Base-by-base conservation (phyloP, 1,140 invertebrate species). In the Pygmarrhopalites habei region DNA sequence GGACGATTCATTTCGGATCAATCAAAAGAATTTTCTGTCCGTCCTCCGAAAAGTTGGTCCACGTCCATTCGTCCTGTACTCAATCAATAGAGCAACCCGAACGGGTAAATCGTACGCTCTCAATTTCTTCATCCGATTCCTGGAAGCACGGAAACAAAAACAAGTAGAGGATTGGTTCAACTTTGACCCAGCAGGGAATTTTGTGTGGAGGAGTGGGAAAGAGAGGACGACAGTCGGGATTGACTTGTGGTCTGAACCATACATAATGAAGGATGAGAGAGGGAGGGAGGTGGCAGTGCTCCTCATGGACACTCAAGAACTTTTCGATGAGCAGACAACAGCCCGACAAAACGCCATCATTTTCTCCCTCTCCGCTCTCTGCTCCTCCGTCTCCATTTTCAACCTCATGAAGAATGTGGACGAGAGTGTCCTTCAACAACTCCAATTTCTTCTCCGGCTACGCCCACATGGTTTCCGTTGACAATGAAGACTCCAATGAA, bases 251-350 rank as follows among this genome's bases (percentile, higher is more conserved):
- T 79, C 76, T 71, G 76, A 82, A 73, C 78, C 81, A 14, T 82
- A 82, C 70, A 68, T 78, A 39, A 69, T 78, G 28, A 75, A 71
- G 53, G 66, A 21, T 1, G 12, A 21, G 10, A 26, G 41, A 14
- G 63, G 63, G 17, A 53, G 26, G 19, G 46, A 78, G 75, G 73
- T 80, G 39, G 79, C 76, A 29, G 74, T 83, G 2, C 64, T 83
- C 30, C 71, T 83, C 30, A 82, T 84, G 82, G 82, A 84, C 66
- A 84, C 82, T 14, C 83, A 84, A 73, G 82, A 83, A 47, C 77
- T 82, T 14, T 84, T 84, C 74, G 83, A 85, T 72, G 79, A 75
- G 62, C 73, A 81, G 61, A 80, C 78, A 2, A 84, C 82, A 26
- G 80, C 84, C 2, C 77, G 79, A 35, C 81, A 84, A 62, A 82